phyloP scores from a whole-genome alignment of 2,797 vertebrate species.

The Rhinatrema bivittatum region DNA sequence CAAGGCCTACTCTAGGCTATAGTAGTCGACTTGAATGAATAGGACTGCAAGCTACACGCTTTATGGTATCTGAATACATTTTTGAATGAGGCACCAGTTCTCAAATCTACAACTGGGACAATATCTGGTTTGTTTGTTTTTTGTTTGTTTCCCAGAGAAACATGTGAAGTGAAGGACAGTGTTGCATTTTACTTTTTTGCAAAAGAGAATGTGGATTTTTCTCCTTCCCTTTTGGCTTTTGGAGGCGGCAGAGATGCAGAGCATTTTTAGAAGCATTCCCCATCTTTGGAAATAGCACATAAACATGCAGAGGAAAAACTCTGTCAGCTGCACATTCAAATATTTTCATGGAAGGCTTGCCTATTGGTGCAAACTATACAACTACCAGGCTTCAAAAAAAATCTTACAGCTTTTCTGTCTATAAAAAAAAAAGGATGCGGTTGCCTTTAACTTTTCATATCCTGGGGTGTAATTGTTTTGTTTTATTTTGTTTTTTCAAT shows the following conservation, averaged over 20 bases:
- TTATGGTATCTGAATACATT: background rate
- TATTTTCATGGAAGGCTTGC: conserved; percentile 17
- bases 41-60: background rate
- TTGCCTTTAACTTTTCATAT: conserved; percentile 53
- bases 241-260: conserved; percentile 33
- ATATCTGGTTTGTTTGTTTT: conserved; percentile 24
- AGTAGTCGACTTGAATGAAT: background rate
- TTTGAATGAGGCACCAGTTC: conserved; percentile 7
- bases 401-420: conserved; percentile 22
- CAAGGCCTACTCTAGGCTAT: background rate
- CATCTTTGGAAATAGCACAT: conserved; percentile 33
- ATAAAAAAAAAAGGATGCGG: conserved; percentile 33
- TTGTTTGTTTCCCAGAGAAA: conserved; percentile 27
- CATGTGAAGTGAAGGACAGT: conserved; percentile 18
- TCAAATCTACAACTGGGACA: conserved; percentile 1
- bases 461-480: conserved; percentile 58
- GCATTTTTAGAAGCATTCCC: conserved; percentile 25
- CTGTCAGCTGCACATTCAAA: conserved; percentile 19
- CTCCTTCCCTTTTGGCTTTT: conserved; percentile 32
- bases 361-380: conserved; percentile 15
- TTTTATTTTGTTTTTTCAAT: no score
- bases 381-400: conserved; percentile 29
- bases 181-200: conserved; percentile 25
- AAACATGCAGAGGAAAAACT: conserved; percentile 14
- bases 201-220: conserved; percentile 24